Percentiles rank a stretch among this genome's conserved stretches.
These are phyloP conservation scores for Drosophila bocqueti DNA, from an alignment of 1,140 invertebrate genomes.

Conservation along the genomic window DNA sequence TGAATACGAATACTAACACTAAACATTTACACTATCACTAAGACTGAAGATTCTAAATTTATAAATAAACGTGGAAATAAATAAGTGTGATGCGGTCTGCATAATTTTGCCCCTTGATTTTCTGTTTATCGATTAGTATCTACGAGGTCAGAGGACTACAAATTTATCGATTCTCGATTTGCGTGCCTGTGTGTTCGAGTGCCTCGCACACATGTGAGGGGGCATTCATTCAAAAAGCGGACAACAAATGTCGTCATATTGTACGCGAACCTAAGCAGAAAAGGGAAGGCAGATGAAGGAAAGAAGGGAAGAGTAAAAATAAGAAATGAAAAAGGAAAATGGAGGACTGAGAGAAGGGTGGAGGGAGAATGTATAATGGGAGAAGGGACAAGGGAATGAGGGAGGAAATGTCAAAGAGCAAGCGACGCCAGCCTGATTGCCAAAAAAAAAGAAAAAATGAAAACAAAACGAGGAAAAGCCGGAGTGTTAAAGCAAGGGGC, in stretches of 20 bases:
- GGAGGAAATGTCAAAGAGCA: conserved; percentile 72
- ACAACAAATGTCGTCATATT: conserved; percentile 53
- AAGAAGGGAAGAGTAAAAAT: background rate
- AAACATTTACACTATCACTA: too few species aligned
- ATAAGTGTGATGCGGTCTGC: background rate
- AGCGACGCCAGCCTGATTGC: conserved; percentile 64
- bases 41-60: too few species aligned
- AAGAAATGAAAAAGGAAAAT: background rate
- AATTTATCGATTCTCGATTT: conserved; percentile 75
- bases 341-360: background rate
- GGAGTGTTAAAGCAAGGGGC: background rate
- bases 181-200: conserved; percentile 8
- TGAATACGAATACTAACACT: too few species aligned
- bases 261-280: conserved; percentile 22
- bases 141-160: conserved; percentile 23
- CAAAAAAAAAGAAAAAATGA: conserved; percentile 31
- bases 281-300: background rate
- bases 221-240: conserved; percentile 63
- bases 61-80: too few species aligned
- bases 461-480: conserved; percentile 24
- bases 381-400: background rate
- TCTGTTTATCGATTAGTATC: conserved; percentile 36
- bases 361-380: background rate
- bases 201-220: conserved; percentile 33
- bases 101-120: conserved; percentile 8